These are phyloP conservation scores for Lamprotornis superbus DNA, from an alignment of 2,113 vertebrate genomes.

Conservation along the genomic window DNA sequence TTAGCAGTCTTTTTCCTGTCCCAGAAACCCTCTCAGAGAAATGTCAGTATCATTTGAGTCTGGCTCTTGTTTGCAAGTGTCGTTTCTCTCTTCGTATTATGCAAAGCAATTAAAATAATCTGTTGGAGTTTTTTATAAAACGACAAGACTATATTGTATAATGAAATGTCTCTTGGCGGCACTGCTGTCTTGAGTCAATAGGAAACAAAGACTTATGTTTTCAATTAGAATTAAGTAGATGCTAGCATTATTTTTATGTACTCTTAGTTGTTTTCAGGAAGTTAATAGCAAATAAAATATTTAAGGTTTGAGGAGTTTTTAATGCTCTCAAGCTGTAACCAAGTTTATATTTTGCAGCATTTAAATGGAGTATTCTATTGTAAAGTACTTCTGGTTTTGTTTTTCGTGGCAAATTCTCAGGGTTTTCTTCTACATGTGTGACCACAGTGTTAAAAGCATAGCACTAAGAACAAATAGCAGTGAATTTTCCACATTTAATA, in stretches of 20 bases:
- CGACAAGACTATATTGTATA: not conserved
- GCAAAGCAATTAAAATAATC: not conserved
- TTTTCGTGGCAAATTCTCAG: not conserved
- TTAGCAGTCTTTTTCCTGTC: not conserved
- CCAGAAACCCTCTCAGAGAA: not conserved
- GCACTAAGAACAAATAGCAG: not conserved
- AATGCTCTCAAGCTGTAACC: constrained; percentile 40
- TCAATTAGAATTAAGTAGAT: constrained; percentile 52
- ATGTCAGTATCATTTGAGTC: not conserved
- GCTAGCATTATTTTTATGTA: not conserved
- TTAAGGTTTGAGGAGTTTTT: constrained; percentile 19
- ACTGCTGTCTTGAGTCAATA: constrained; percentile 5
- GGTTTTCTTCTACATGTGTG: not conserved
- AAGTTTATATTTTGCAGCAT: constrained; percentile 37
- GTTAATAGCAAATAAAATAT: constrained; percentile 50
- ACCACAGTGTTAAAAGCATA: not conserved
- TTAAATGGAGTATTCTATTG: not conserved
- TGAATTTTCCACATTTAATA: not conserved
- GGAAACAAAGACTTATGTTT: constrained; percentile 46
- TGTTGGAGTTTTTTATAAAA: not conserved
- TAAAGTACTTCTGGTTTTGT: not conserved
- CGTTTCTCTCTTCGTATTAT: not conserved
- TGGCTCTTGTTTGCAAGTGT: not conserved
- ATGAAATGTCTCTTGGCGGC: constrained; percentile 26
- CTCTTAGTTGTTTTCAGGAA: constrained; percentile 29